phyloP scores from a whole-genome alignment of 2,797 vertebrate species.

The Macropus fuliginosus region DNA sequence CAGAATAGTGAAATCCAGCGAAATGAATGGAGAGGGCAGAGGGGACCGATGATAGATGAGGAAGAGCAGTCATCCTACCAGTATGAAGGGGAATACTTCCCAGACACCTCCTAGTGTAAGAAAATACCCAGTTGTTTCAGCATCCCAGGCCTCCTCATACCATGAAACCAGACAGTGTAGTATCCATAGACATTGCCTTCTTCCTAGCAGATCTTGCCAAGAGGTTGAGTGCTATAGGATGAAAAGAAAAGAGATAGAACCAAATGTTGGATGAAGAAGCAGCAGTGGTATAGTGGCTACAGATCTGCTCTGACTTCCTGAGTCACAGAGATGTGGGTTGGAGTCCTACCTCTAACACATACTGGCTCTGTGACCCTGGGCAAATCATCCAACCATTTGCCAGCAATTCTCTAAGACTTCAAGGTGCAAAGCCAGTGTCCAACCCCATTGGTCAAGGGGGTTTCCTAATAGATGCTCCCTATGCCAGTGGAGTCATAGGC shows the following conservation, averaged over 20 bases:
- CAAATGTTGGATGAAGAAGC: background rate
- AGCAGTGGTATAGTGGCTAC: background rate
- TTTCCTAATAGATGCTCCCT: background rate
- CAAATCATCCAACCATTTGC: background rate
- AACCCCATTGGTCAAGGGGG: background rate
- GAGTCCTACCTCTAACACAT: background rate
- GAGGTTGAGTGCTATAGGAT: constrained; percentile 22
- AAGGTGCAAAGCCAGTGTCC: background rate
- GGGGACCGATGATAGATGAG: constrained; percentile 83
- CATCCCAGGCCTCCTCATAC: constrained; percentile 58
- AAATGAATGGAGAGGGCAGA: constrained; percentile 88
- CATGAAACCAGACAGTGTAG: constrained; percentile 54
- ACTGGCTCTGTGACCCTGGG: background rate
- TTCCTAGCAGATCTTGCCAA: constrained; percentile 40
- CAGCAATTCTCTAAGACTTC: background rate
- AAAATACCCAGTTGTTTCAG: constrained; percentile 67
- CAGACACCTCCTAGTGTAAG: constrained; percentile 87
- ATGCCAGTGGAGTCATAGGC: background rate
- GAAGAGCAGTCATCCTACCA: constrained; percentile 88
- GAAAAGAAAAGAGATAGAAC: background rate
- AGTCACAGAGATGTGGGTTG: background rate
- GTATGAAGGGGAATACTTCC: constrained; percentile 90
- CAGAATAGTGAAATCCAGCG: constrained; percentile 87
- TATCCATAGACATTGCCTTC: constrained; percentile 77
- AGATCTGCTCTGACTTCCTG: background rate